A percentile compares a stretch with the other conserved stretches of the same genome.
These are phyloP conservation scores for Leptinotarsa tumamoca DNA, from an alignment of 2,888 invertebrate species.

Conservation along the genomic window DNA sequence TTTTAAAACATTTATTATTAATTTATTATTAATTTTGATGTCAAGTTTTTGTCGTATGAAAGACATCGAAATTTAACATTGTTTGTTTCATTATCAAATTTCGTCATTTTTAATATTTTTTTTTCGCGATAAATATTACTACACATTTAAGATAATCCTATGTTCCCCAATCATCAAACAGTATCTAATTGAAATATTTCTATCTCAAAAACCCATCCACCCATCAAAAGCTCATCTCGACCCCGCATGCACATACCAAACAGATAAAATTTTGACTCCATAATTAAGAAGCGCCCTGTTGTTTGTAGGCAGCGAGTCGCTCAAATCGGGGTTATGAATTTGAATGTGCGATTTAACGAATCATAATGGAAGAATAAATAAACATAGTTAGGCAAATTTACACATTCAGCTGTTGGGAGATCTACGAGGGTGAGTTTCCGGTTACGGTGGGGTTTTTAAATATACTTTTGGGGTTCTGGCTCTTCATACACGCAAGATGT, in stretches of 20 bases:
- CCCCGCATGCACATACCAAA: constrained; percentile 27
- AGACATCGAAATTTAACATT: too few species aligned
- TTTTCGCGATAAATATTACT: too few species aligned
- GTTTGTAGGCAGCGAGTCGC: constrained; percentile 62
- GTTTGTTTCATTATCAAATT: too few species aligned
- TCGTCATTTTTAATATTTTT: too few species aligned
- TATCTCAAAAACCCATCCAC: constrained; percentile 25
- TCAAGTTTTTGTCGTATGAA: too few species aligned
- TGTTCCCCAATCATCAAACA: too few species aligned
- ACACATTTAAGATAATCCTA: too few species aligned
- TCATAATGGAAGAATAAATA: constrained; percentile 66
- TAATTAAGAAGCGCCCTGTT: constrained; percentile 64
- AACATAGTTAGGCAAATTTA: constrained; percentile 66
- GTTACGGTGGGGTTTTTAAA: constrained; percentile 41
- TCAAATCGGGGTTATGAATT: constrained; percentile 65
- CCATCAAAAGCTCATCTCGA: constrained; percentile 37
- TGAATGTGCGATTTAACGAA: constrained; percentile 65
- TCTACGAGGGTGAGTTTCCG: constrained; percentile 50
- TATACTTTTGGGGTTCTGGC: constrained; percentile 1
- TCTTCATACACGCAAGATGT: not conserved
- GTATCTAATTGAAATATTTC: constrained; percentile 15
- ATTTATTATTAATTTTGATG: too few species aligned
- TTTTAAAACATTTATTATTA: too few species aligned
- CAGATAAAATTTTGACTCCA: constrained; percentile 62
- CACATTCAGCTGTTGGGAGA: constrained; percentile 63